These are phyloP conservation scores for Spinibarbus caldwelli DNA, from an alignment of 2,797 vertebrate genomes.

Conservation along the genomic window DNA sequence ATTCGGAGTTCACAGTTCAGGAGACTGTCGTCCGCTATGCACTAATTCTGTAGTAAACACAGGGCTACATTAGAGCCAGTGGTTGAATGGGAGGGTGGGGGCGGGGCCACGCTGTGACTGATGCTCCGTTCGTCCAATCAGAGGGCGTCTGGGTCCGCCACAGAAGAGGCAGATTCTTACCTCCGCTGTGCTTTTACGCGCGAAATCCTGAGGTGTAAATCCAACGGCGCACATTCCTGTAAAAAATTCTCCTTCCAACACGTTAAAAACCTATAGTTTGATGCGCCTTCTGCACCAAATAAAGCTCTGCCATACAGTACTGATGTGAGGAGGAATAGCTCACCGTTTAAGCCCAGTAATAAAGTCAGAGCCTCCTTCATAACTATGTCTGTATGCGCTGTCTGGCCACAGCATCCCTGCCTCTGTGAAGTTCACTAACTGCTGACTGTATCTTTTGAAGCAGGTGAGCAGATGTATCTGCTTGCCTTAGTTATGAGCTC, in stretches of 20 bases:
- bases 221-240: neutral
- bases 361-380: neutral
- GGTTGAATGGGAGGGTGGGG: slow-evolving; percentile 79
- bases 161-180: slow-evolving; percentile 57
- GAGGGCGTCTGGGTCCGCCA: slow-evolving; percentile 13
- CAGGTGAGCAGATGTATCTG: neutral
- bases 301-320: neutral
- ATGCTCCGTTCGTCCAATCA: slow-evolving; percentile 71
- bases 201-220: slow-evolving; percentile 62
- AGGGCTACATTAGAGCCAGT: slow-evolving; percentile 81
- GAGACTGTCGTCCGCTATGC: slow-evolving; percentile 69
- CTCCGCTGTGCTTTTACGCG: slow-evolving; percentile 65
- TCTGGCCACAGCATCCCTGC: neutral
- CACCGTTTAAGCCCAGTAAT: neutral
- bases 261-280: neutral
- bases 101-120: slow-evolving; percentile 72
- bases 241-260: neutral
- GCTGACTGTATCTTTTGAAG: neutral
- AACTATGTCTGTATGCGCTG: neutral
- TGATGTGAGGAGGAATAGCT: neutral
- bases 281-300: neutral
- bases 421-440: neutral
- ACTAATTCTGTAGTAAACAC: slow-evolving; percentile 82
- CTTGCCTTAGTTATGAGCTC: neutral
- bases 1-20: slow-evolving; percentile 64